These are phyloP conservation scores for Heterochromis multidens DNA, from an alignment of 2,113 vertebrate species.

Conservation along the genomic window DNA sequence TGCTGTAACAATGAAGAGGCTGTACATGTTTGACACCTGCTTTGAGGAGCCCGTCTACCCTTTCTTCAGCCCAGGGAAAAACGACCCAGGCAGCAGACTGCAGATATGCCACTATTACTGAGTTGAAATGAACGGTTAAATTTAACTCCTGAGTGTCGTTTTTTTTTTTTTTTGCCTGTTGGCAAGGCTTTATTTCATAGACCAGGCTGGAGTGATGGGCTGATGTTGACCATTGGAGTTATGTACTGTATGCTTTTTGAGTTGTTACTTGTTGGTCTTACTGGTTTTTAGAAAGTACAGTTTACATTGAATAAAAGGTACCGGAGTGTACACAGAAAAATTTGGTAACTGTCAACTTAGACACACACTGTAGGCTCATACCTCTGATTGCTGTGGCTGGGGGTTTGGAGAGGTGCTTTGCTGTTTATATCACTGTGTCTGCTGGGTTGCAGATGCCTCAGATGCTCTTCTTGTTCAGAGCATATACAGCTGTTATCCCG, in stretches of 20 bases:
- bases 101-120: slow-evolving; percentile 81
- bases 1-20: slow-evolving; percentile 77
- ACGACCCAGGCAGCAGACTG: slow-evolving; percentile 74
- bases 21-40: slow-evolving; percentile 75
- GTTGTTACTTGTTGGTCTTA: slow-evolving; percentile 12
- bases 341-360: not conserved
- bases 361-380: slow-evolving; percentile 48
- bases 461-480: slow-evolving; percentile 8
- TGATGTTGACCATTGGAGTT: not conserved
- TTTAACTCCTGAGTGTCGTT: not conserved
- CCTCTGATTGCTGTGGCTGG: not conserved
- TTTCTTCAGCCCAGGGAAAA: slow-evolving; percentile 81
- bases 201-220: not conserved
- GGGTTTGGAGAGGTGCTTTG: slow-evolving; percentile 16
- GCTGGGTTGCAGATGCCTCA: slow-evolving; percentile 7
- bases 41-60: slow-evolving; percentile 75
- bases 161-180: slow-evolving; percentile 4
- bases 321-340: not conserved
- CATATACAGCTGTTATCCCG: not conserved
- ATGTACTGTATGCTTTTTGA: not conserved
- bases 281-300: not conserved
- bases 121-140: not conserved
- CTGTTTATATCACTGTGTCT: slow-evolving; percentile 41
- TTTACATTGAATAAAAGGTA: not conserved
- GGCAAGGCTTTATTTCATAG: not conserved